Evolutionary conservation across 1,140 invertebrate genomes (phyloP).

Genomic region (Homarus americanus): DNA sequence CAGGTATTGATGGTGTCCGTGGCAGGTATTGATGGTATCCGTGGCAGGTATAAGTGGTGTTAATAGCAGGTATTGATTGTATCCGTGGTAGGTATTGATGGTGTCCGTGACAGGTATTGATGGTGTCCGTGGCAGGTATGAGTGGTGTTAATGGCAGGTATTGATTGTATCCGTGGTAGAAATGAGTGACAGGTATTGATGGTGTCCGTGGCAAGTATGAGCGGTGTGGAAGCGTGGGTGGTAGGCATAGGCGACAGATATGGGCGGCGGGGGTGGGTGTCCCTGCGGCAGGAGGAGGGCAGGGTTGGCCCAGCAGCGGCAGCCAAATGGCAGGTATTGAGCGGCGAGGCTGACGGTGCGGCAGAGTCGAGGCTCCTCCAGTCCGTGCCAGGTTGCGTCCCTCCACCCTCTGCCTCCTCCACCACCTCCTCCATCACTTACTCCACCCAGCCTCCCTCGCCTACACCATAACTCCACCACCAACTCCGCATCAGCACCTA

Average conservation of each 20-base stretch:
- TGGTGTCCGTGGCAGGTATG: too few species aligned
- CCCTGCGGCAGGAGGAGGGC: background rate
- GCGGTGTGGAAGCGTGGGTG: background rate
- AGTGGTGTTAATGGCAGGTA: too few species aligned
- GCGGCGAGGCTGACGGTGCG: background rate
- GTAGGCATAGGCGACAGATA: background rate
- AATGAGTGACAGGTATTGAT: background rate
- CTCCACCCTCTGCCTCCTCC: background rate
- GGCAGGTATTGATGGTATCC: too few species aligned
- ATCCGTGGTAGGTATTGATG: too few species aligned
- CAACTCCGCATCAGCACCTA: background rate
- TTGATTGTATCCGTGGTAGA: too few species aligned
- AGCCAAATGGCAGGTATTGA: slow-evolving; percentile 37
- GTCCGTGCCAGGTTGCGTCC: background rate
- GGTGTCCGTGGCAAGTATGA: background rate
- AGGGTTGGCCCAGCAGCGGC: background rate
- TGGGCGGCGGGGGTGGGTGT: background rate
- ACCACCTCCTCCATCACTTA: background rate
- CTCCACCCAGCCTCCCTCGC: too few species aligned
- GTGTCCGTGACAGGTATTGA: too few species aligned
- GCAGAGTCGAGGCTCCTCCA: background rate
- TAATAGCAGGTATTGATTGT: too few species aligned
- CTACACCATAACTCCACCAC: too few species aligned
- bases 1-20: too few species aligned
- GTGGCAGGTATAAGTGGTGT: too few species aligned